Base-by-base conservation (phyloP, 2,888 invertebrate genomes). In the Cephonodes hylas region DNA sequence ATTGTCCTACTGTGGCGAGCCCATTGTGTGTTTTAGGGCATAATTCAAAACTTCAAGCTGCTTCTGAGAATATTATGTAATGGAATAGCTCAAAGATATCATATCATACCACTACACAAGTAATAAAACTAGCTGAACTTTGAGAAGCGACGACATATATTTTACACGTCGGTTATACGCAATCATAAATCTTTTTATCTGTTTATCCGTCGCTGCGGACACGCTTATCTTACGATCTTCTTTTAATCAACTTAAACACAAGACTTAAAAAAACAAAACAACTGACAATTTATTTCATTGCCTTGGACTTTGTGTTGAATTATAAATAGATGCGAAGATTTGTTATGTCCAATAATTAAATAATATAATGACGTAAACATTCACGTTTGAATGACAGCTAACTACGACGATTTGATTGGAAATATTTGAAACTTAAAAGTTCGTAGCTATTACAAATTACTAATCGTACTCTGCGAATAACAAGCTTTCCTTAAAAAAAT, bases 101-200 rank as follows among this genome's bases (percentile, higher is more conserved):
- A 4, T 27, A 27, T 27, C 13, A 4, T 10, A 3, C 15, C n/a
- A 48, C 27, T n/a, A 8, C 48, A n/a, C 15, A 27, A 27, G 15
- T 48, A 27, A 27, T 48, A 27, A 48, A 15, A n/a, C 25, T 15
- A n/a, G 8, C 6, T 20, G 44, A 8, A 20, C 8, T 25, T 0
- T 27, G 48, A 48, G n/a, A 27, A 25, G 15, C 7, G 15, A 15
- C 48, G 48, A 8, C 15, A 48, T 48, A 27, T 27, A n/a, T 44
- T 53, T 31, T 53, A 27, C 27, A 53, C 27, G 25, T 27, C 27
- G 18, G 15, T 31, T 53, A 53, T 27, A 3, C 27, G 48, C 18
- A 53, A 53, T 27, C 27, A 7, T 27, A 27, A 53, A 53, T 27
- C 27, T 53, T 53, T 53, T 53, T 53, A 46, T 46, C 46, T 22